Conservation (phyloP, 2,797 vertebrate genomes). For the Cheirogaleus major region DNA sequence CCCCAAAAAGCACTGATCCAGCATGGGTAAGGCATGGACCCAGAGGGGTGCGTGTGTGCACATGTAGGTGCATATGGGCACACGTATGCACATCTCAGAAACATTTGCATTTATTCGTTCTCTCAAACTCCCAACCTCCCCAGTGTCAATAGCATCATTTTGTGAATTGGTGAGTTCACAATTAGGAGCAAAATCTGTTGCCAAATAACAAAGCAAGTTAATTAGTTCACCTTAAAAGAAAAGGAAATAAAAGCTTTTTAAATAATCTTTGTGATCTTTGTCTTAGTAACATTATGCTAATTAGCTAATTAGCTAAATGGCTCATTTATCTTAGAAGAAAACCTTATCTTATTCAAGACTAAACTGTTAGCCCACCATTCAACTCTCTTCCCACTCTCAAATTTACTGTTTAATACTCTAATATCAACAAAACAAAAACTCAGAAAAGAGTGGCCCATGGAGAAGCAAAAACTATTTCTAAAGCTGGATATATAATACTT, state of each 20-base stretch:
- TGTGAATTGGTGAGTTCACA: not conserved
- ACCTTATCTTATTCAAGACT: not conserved
- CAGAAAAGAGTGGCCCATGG: not conserved
- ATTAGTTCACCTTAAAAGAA: not conserved
- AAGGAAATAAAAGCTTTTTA: not conserved
- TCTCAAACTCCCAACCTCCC: not conserved
- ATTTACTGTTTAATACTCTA: not conserved
- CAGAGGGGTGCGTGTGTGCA: not conserved
- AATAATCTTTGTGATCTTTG: not conserved
- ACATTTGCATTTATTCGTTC: not conserved
- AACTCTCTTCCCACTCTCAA: not conserved
- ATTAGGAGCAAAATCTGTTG: not conserved
- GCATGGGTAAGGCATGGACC: not conserved
- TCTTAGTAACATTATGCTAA: not conserved
- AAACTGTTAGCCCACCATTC: not conserved
- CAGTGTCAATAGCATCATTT: not conserved
- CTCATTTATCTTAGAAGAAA: conserved; percentile 26
- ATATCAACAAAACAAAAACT: not conserved
- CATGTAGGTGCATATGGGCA: too few relatives aligned
- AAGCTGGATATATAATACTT: not conserved
- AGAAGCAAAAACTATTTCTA: conserved; percentile 24
- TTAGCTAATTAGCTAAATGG: not conserved
- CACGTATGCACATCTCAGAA: not conserved
- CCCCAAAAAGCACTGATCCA: not conserved
- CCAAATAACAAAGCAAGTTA: conserved; percentile 8